Conservation (phyloP, 2,113 vertebrate genomes). For the Chlorodrepanis virens region DNA sequence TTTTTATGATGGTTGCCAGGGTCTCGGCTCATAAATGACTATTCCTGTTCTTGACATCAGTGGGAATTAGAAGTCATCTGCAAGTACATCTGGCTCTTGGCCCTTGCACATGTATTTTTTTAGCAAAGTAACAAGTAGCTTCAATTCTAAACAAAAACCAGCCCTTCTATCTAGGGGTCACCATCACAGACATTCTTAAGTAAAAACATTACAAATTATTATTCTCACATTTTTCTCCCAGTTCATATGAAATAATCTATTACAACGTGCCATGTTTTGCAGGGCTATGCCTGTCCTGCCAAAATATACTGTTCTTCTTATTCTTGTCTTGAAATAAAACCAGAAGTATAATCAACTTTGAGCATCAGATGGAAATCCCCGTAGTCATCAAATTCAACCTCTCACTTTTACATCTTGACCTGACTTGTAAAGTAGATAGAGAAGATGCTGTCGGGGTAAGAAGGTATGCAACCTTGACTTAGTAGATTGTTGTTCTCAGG, state of each 20-base stretch:
- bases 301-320: not conserved
- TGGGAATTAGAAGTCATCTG: not conserved
- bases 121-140: not conserved
- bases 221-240: not conserved
- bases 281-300: not conserved
- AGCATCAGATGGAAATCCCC: not conserved
- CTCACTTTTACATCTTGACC: not conserved
- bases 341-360: not conserved
- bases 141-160: not conserved
- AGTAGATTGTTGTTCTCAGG: not conserved
- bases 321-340: not conserved
- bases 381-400: not conserved
- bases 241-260: not conserved
- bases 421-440: not conserved
- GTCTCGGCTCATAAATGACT: not conserved
- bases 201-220: not conserved
- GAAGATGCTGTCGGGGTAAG: not conserved
- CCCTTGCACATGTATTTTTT: not conserved
- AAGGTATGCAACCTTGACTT: not conserved
- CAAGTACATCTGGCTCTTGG: not conserved
- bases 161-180: not conserved
- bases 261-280: not conserved
- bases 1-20: not conserved
- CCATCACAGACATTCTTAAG: not conserved
- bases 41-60: not conserved